Evolutionary conservation across 1,140 invertebrate genomes (phyloP), one percentile per base, ranked within the genome.

Genomic region (Drosophila pandora): DNA sequence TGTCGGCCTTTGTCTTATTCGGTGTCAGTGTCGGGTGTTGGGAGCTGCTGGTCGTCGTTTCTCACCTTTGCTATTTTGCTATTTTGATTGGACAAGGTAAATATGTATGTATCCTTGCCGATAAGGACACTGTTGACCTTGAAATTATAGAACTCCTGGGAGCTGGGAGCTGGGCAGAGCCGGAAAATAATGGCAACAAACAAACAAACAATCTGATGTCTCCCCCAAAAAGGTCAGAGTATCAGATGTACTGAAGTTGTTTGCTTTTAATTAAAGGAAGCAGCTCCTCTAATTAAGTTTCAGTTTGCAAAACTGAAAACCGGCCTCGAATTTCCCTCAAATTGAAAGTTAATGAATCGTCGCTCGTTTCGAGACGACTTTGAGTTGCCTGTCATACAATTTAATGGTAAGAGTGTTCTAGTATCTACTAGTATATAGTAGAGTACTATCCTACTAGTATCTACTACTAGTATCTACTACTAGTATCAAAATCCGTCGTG

Each of bases 1-100:
- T 69, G 67, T 55, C 45, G 47, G 32, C 22, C 34, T 37, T 37
- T 37, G 39, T 2, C 30, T 54, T 9, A 17, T 1, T 37, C 34
- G 9, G 34, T 37, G 34, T 37, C 34, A 32, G 32, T 28, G 25
- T 28, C 25, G 2, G 30, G 17, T 17, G 17, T 17, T 17, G 17
- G 17, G 17, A 17, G 17, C 17, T 17, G 17, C 17, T 17, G 17
- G 17, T 17, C 53, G 5, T n/a, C 45, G 43, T 23, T 57, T 57
- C 8, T 70, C 43, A 69, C 63, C 67, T 70, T 70, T 70, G 63
- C 32, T 57, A 70, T 70, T 70, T 70, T 70, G 63, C 32, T 57
- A 70, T 70, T 70, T 69, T 8, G 30, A 12, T 21, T 9, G 34
- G 17, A 34, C 17, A 21, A 30, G 52, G 32, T 55, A 48, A 58